Evolutionary conservation across 2,113 vertebrate genomes (phyloP).

Genomic region (Ammodytes marinus): DNA sequence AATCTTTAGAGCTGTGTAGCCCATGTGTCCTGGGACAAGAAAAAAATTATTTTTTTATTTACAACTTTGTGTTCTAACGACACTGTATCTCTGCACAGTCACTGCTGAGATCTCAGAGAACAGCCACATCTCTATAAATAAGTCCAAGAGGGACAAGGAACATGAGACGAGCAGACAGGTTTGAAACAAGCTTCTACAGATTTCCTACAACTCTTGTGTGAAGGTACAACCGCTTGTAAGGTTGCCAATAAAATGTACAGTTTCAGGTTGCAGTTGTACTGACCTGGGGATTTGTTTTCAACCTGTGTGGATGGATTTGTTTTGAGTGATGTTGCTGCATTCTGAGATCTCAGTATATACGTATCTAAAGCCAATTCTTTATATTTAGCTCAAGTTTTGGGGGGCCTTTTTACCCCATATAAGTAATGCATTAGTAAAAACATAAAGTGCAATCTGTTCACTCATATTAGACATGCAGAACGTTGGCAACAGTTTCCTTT

Average conservation of each 20-base stretch:
- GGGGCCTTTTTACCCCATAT: background rate
- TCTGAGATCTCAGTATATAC: background rate
- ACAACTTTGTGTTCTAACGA: background rate
- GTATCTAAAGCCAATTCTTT: background rate
- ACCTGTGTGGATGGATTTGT: background rate
- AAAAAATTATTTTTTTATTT: background rate
- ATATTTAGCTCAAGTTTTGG: background rate
- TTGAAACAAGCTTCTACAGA: background rate
- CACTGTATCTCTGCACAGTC: background rate
- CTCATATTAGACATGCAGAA: background rate
- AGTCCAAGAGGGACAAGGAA: background rate
- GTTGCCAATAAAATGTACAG: background rate
- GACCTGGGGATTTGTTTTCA: background rate
- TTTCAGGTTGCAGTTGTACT: background rate
- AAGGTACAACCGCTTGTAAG: background rate
- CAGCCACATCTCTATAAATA: background rate
- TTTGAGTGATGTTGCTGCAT: background rate
- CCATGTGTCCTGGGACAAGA: background rate
- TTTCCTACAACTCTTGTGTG: background rate
- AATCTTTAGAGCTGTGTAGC: background rate
- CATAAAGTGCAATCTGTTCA: background rate
- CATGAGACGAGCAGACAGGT: too few species aligned
- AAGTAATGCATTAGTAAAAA: background rate
- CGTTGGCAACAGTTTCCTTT: background rate
- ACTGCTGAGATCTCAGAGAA: constrained; percentile 2